Conservation (phyloP, 2,888 invertebrate species). For the Melanotus villosus region DNA sequence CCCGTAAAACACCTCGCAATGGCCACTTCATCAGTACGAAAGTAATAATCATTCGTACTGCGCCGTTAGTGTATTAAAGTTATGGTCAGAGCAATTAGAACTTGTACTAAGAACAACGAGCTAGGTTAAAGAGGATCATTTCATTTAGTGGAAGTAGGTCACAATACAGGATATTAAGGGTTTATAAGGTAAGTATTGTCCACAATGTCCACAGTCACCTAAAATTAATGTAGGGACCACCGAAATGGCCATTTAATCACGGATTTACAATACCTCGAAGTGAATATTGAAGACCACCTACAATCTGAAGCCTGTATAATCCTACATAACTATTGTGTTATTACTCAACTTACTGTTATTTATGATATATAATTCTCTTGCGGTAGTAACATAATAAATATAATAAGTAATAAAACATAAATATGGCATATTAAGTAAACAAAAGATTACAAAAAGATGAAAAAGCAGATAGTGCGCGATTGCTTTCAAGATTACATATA, state of each 20-base stretch:
- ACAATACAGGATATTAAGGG: slow-evolving; percentile 34
- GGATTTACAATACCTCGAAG: slow-evolving; percentile 5
- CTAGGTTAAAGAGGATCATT: slow-evolving; percentile 34
- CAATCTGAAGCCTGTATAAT: not conserved
- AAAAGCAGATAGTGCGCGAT: too few species aligned
- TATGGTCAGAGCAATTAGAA: slow-evolving; percentile 39
- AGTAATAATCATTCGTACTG: slow-evolving; percentile 49
- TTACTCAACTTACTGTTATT: too few species aligned
- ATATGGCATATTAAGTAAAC: too few species aligned
- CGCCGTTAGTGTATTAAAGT: slow-evolving; percentile 52
- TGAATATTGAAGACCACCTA: not conserved
- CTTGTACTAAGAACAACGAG: slow-evolving; percentile 39
- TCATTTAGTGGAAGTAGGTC: slow-evolving; percentile 33
- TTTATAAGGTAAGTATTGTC: slow-evolving; percentile 30
- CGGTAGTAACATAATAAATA: too few species aligned
- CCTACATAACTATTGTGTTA: too few species aligned
- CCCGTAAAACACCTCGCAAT: slow-evolving; percentile 50
- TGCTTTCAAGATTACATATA: too few species aligned
- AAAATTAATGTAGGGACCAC: slow-evolving; percentile 9
- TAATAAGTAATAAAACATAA: too few species aligned
- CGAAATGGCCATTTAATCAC: slow-evolving; percentile 12
- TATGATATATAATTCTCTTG: too few species aligned
- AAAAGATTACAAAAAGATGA: too few species aligned
- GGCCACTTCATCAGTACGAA: slow-evolving; percentile 51
- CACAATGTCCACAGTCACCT: slow-evolving; percentile 30